Evolutionary conservation across 92 coral and sea anemone species (phyloP).

Genomic region (Zoanthus gigantus): DNA sequence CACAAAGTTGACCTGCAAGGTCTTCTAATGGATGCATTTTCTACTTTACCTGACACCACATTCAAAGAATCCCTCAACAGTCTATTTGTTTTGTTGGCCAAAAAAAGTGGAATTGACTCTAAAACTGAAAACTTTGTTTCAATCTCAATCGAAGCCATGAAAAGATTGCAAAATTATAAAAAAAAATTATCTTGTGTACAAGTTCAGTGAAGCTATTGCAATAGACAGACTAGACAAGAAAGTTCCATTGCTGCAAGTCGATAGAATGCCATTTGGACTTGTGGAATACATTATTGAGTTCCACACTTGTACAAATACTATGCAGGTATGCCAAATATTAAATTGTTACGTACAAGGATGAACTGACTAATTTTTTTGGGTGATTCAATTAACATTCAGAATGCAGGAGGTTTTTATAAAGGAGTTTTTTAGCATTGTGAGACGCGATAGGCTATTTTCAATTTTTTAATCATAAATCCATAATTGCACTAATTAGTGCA

Average conservation of each 20-base stretch:
- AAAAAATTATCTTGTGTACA: conserved; percentile 64
- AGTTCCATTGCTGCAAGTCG: conserved; percentile 54
- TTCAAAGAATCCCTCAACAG: background rate
- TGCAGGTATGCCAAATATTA: conserved; percentile 60
- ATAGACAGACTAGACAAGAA: conserved; percentile 1
- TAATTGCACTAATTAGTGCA: no score
- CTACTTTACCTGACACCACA: background rate
- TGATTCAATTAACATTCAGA: background rate
- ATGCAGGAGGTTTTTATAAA: background rate
- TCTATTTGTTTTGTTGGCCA: conserved; percentile 33
- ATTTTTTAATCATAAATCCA: no score
- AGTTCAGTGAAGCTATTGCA: conserved; percentile 41
- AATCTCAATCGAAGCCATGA: conserved; percentile 60
- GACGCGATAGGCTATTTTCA: no score
- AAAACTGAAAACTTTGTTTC: conserved; percentile 55
- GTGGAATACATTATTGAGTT: conserved; percentile 71
- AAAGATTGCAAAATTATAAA: conserved; percentile 22
- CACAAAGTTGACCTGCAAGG: background rate
- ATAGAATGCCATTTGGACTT: conserved; percentile 85
- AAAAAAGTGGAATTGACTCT: conserved; percentile 34
- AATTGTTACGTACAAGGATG: background rate
- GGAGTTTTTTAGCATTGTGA: no score
- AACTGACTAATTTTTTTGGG: background rate
- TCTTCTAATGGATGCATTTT: background rate
- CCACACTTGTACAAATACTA: conserved; percentile 68